Percentiles rank a stretch among this genome's conserved stretches.
Evolutionary conservation across 2,888 invertebrate species (phyloP).

Genomic region (Gerris lacustris): DNA sequence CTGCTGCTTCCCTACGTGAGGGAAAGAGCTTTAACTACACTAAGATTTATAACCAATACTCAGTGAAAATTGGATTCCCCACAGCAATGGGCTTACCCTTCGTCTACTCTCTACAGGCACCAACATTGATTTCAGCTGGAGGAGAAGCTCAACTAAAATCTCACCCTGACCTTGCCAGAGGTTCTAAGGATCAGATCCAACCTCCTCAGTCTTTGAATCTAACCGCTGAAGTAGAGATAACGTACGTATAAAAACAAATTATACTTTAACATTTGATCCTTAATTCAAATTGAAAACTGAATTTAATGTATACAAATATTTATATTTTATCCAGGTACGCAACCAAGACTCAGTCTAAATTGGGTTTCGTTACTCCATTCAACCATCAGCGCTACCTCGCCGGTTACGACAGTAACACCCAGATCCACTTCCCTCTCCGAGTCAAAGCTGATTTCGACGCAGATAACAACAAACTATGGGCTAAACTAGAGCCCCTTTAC

Average conservation of each 20-base stretch:
- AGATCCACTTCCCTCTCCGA: slow-evolving; percentile 43
- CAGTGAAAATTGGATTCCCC: slow-evolving; percentile 53
- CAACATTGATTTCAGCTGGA: slow-evolving; percentile 44
- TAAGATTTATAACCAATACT: slow-evolving; percentile 46
- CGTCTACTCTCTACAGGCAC: slow-evolving; percentile 48
- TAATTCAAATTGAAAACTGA: too few relatives aligned
- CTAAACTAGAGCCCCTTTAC: slow-evolving; percentile 42
- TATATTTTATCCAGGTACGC: slow-evolving; percentile 35
- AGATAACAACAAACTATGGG: slow-evolving; percentile 40
- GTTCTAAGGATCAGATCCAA: slow-evolving; percentile 27
- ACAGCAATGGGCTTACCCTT: slow-evolving; percentile 58
- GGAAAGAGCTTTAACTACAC: slow-evolving; percentile 47
- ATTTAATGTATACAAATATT: background rate
- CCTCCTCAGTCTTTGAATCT: slow-evolving; percentile 38
- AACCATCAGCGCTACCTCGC: slow-evolving; percentile 46
- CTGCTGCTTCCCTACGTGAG: slow-evolving; percentile 38
- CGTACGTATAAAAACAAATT: slow-evolving; percentile 31
- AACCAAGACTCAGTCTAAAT: slow-evolving; percentile 45
- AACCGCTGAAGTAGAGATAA: slow-evolving; percentile 41
- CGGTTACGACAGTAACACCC: slow-evolving; percentile 49
- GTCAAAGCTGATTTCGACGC: slow-evolving; percentile 40
- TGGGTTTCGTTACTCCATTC: slow-evolving; percentile 53
- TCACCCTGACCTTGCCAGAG: slow-evolving; percentile 33
- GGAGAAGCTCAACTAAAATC: slow-evolving; percentile 41
- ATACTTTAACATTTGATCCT: background rate